phyloP scores from a whole-genome alignment of 2,797 vertebrate genomes.

The Champsocephalus esox region DNA sequence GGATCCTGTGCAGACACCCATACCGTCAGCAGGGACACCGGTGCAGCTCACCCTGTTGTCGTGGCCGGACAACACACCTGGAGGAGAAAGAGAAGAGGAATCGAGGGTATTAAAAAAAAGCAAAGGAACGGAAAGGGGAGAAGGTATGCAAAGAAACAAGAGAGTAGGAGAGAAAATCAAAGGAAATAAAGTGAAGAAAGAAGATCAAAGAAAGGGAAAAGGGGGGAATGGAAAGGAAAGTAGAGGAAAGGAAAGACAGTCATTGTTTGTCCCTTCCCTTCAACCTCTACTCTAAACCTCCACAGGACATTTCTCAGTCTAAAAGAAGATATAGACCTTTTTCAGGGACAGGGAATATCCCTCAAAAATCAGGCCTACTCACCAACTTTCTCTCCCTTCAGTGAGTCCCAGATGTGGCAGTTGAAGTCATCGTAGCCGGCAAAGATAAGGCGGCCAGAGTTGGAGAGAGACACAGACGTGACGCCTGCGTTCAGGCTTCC shows the following conservation, averaged over 20 bases:
- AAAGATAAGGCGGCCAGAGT: conserved; percentile 89
- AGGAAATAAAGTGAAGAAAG: not conserved
- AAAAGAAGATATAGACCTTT: not conserved
- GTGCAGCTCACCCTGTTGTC: conserved; percentile 99
- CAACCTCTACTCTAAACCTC: not conserved
- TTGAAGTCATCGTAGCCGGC: conserved; percentile 98
- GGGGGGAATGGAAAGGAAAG: not conserved
- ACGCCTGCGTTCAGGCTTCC: conserved; percentile 79
- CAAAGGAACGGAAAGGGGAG: not conserved
- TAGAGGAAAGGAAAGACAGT: too few relatives aligned
- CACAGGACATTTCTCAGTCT: not conserved
- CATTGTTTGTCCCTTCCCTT: not conserved
- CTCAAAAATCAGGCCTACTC: conserved; percentile 20
- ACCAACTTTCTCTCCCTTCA: conserved; percentile 87
- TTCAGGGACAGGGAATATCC: too few relatives aligned
- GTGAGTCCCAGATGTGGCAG: conserved; percentile 96
- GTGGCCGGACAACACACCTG: conserved; percentile 92
- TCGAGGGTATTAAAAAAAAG: not conserved
- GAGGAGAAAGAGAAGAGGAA: not conserved
- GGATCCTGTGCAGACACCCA: conserved; percentile 96
- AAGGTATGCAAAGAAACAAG: too few relatives aligned
- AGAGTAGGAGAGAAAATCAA: too few relatives aligned
- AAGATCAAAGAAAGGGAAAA: rapidly evolving
- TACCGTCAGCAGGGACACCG: conserved; percentile 92
- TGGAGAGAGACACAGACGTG: conserved; percentile 84